Evolutionary conservation across 2,113 vertebrate genomes (phyloP).

Genomic region (Hippoglossus stenolepis): DNA sequence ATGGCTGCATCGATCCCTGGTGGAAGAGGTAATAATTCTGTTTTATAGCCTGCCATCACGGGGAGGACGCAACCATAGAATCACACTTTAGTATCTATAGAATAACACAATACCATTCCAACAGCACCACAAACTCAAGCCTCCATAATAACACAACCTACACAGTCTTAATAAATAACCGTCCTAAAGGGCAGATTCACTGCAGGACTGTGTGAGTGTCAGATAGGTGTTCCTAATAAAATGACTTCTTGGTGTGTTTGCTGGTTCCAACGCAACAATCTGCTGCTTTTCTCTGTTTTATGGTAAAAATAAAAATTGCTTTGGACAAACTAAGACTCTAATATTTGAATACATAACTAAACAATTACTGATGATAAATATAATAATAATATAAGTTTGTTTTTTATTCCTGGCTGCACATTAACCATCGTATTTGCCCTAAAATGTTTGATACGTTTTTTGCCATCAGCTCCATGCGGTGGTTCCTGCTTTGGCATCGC

Average conservation of each 20-base stretch:
- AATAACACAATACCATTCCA: neutral
- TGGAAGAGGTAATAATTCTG: neutral
- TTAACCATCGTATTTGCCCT: too few species aligned
- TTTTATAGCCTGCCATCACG: neutral
- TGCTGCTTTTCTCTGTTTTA: neutral
- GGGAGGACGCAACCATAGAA: neutral
- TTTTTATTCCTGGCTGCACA: too few species aligned
- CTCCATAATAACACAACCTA: neutral
- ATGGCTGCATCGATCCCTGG: neutral
- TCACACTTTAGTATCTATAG: neutral
- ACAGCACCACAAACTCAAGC: neutral
- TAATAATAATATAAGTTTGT: too few species aligned
- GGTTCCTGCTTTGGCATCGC: neutral
- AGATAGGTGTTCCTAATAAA: neutral
- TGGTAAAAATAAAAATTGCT: too few species aligned
- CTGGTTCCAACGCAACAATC: too few species aligned
- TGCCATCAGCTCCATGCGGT: conserved; percentile 8
- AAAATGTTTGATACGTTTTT: neutral
- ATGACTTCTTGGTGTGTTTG: neutral
- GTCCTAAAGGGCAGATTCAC: neutral
- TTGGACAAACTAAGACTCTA: too few species aligned
- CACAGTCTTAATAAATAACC: neutral
- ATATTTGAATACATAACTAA: too few species aligned
- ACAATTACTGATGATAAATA: too few species aligned
- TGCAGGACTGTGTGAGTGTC: neutral